A percentile compares a stretch with the other conserved stretches of the same genome.
These are phyloP conservation scores for Parthenolecanium corni DNA, from an alignment of 2,888 invertebrate genomes.

Conservation along the genomic window DNA sequence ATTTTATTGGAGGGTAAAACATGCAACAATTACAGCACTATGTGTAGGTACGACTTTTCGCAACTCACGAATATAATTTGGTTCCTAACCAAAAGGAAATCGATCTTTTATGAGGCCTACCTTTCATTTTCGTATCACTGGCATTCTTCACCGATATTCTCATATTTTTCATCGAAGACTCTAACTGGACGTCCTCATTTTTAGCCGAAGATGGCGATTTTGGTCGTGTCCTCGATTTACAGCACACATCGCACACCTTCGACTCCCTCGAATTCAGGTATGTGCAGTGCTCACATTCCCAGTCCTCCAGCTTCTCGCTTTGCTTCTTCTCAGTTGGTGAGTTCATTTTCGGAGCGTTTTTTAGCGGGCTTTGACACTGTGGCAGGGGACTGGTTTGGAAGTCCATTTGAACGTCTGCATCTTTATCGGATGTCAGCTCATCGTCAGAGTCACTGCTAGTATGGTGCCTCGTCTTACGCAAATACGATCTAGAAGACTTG, in stretches of 20 bases:
- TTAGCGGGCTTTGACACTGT: no score
- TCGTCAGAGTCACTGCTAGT: slow-evolving; percentile 12
- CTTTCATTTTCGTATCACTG: slow-evolving; percentile 19
- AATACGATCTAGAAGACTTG: background rate
- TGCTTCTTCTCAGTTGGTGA: no score
- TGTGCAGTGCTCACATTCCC: slow-evolving; percentile 86
- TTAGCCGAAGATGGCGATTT: background rate
- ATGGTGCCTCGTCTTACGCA: background rate
- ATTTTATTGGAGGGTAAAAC: no score
- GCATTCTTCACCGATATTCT: background rate
- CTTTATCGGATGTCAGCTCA: slow-evolving; percentile 16
- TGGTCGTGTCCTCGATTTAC: slow-evolving; percentile 51
- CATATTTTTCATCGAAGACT: slow-evolving; percentile 30
- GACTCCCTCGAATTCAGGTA: slow-evolving; percentile 70
- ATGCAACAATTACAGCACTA: no score
- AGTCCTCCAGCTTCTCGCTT: slow-evolving; percentile 37
- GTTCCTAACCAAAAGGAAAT: slow-evolving; percentile 64
- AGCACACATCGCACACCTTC: slow-evolving; percentile 72
- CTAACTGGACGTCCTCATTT: slow-evolving; percentile 25
- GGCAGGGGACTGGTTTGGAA: background rate
- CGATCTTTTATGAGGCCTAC: slow-evolving; percentile 46
- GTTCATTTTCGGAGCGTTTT: no score
- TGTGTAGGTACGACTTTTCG: no score
- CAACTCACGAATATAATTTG: slow-evolving; percentile 42
- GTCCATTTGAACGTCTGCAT: background rate